A percentile compares a stretch with the other conserved stretches of the same genome.
Conservation (phyloP, 2,797 vertebrate species). For the Pelochelys cantorii region DNA sequence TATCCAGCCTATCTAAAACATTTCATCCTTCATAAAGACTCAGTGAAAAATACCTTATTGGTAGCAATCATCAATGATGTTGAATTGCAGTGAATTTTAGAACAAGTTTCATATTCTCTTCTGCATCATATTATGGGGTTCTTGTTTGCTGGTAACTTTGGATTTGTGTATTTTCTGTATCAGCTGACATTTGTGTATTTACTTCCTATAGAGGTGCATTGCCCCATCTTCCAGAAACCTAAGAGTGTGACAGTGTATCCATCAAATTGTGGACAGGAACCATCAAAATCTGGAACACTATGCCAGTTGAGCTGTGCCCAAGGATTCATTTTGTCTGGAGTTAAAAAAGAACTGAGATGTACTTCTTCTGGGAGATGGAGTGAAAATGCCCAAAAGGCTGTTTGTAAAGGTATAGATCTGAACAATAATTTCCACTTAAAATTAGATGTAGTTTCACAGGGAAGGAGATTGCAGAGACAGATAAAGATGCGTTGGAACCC, state of each 20-base stretch:
- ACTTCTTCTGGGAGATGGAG: constrained; percentile 91
- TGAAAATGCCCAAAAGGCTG: constrained; percentile 83
- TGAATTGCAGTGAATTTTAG: background rate
- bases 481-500: background rate
- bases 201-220: constrained; percentile 86
- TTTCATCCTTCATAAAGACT: background rate
- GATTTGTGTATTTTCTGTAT: background rate
- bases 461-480: background rate
- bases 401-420: constrained; percentile 88
- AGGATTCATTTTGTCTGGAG: constrained; percentile 88
- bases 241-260: constrained; percentile 85
- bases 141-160: background rate
- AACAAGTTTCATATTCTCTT: background rate
- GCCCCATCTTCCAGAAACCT: constrained; percentile 82
- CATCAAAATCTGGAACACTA: constrained; percentile 79
- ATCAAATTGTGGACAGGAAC: constrained; percentile 85
- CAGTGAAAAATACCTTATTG: background rate
- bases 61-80: background rate
- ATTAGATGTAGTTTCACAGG: background rate
- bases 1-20: background rate
- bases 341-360: constrained; percentile 86
- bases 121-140: background rate
- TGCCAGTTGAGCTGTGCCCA: constrained; percentile 89
- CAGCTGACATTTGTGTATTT: background rate
- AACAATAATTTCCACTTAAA: background rate